Conservation (phyloP, 1,140 invertebrate genomes). For the Drosophila seguyi region DNA sequence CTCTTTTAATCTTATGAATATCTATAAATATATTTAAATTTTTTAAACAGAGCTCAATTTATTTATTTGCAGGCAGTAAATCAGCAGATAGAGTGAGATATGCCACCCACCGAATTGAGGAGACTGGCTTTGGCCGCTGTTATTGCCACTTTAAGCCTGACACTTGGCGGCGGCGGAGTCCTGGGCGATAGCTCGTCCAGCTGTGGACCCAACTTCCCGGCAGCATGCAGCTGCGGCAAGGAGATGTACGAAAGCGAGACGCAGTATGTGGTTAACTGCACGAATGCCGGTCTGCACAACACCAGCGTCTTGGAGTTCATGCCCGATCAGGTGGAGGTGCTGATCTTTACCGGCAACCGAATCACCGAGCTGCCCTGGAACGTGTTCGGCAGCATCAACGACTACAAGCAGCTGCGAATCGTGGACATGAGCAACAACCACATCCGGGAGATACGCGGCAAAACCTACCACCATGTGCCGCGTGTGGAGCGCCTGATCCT, state of each 20-base stretch:
- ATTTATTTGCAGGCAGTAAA: slow-evolving; percentile 55
- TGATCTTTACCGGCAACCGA: slow-evolving; percentile 91
- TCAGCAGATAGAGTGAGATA: neutral
- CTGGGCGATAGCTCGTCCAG: slow-evolving; percentile 65
- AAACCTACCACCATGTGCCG: slow-evolving; percentile 91
- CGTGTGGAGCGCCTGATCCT: slow-evolving; percentile 90
- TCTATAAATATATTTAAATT: too few relatives aligned
- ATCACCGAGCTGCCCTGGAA: slow-evolving; percentile 89
- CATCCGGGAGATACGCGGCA: slow-evolving; percentile 91
- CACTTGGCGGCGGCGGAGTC: slow-evolving; percentile 23
- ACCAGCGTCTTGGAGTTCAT: slow-evolving; percentile 88
- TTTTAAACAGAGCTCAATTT: too few relatives aligned
- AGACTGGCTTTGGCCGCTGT: slow-evolving; percentile 45
- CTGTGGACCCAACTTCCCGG: slow-evolving; percentile 86
- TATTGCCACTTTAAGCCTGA: slow-evolving; percentile 47
- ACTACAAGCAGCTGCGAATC: slow-evolving; percentile 87
- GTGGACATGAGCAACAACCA: slow-evolving; percentile 92
- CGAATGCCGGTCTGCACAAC: slow-evolving; percentile 87
- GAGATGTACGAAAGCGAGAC: slow-evolving; percentile 86
- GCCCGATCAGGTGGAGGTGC: slow-evolving; percentile 89
- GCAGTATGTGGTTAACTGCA: slow-evolving; percentile 91
- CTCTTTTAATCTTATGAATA: neutral
- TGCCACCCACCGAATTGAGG: slow-evolving; percentile 58
- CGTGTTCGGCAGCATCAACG: slow-evolving; percentile 89
- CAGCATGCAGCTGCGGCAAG: slow-evolving; percentile 87